Evolutionary conservation across 2,888 invertebrate species (phyloP), one percentile per base, ranked within the genome.

Genomic region (Zaprionus obscuricornis): DNA sequence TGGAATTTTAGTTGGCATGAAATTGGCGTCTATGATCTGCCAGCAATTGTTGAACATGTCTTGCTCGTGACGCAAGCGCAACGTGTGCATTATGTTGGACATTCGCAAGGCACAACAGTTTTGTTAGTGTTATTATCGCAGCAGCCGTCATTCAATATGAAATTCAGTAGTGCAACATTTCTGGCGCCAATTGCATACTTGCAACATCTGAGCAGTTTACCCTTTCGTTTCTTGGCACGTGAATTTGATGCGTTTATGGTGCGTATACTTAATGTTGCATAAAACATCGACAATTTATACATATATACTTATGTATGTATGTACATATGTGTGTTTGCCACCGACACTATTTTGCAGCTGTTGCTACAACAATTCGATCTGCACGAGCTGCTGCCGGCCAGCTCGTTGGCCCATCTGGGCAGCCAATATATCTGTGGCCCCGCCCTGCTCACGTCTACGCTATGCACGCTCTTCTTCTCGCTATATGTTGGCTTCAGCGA

Each of bases 1-100:
- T 89, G 89, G 89, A 81, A 88, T 42, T 89, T 89, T 46, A 86
- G 85, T 17, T 89, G 88, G 87, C 89, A 89, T 43, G 89, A 89
- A 67, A 89, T 89, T 59, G 89, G 89, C 46, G 60, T 85, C 27
- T 85, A 84, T 36, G 89, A 89, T 67, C 54, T 89, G 43, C 82
- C 89, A 2, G 81, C 87, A 27, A 70, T 85, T 10, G 74, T 89
- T 10, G 87, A 89, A 51, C 85, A 87, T 54, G 74, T 89, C 27
- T 71, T 87, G 11, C 62, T 50, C n/a, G 40, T 64, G 33, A 89
- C 89, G 2, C 71, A 72, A 0, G 81, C 79, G 1, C 42, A 57
- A 5, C 82, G 83, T 22, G 24, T 89, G 26, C 89, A 89, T 65
- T 89, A 88, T 62, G 84, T 87, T 3, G 88, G 81, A 3, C 89